Evolutionary conservation across 2,113 vertebrate genomes (phyloP).

Genomic region (Psilopsiagon aurifrons): DNA sequence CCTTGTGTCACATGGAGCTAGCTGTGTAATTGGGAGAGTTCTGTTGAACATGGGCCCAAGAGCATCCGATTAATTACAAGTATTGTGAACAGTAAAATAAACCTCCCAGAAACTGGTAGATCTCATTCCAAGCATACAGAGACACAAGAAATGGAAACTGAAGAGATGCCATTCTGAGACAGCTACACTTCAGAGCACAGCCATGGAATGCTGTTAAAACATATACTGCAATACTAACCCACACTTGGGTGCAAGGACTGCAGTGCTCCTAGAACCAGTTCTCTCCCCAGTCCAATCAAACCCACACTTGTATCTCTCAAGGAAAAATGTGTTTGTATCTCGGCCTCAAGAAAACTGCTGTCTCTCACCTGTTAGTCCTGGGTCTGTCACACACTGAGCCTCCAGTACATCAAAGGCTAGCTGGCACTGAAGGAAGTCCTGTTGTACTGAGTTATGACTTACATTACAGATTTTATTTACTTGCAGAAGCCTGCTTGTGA

Average conservation of each 20-base stretch:
- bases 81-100: not conserved
- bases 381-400: not conserved
- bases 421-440: not conserved
- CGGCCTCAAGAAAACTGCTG: not conserved
- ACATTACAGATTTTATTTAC: not conserved
- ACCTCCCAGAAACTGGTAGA: not conserved
- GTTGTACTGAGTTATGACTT: not conserved
- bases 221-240: accelerated
- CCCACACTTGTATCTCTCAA: not conserved
- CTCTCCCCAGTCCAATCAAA: not conserved
- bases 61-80: not conserved
- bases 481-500: not conserved
- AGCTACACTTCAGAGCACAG: not conserved
- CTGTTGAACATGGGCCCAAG: not conserved
- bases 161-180: not conserved
- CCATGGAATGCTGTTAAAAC: accelerated
- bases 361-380: not conserved
- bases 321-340: not conserved
- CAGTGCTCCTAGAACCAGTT: not conserved
- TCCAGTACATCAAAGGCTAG: not conserved
- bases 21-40: not conserved
- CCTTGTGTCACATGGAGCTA: accelerated
- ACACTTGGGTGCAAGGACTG: not conserved
- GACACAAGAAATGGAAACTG: not conserved
- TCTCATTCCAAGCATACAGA: not conserved